Conservation (phyloP, 2,113 vertebrate genomes). For the Podarcis cretensis region DNA sequence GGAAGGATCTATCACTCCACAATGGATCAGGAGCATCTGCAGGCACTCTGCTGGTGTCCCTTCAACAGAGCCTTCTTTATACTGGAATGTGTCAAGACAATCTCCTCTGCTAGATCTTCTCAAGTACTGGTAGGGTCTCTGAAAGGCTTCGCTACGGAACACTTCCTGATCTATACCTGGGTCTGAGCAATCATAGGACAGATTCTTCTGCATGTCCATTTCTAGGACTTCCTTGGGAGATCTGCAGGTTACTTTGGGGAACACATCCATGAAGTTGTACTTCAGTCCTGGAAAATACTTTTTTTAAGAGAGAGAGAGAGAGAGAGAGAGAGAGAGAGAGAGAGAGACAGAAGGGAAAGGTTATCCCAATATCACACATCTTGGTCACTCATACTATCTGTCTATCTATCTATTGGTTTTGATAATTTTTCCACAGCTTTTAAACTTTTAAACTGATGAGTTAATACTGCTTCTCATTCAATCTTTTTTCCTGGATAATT, state of each 20-base stretch:
- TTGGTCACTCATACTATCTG: neutral
- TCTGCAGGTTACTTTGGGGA: conserved; percentile 88
- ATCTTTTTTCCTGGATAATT: neutral
- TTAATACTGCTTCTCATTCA: neutral
- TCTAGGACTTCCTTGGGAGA: conserved; percentile 90
- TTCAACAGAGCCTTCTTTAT: conserved; percentile 69
- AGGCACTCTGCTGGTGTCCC: conserved; percentile 86
- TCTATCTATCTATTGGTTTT: no score
- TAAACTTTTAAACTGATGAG: neutral
- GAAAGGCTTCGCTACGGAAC: conserved; percentile 87
- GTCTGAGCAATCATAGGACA: conserved; percentile 40
- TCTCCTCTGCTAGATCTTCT: conserved; percentile 73
- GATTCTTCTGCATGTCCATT: conserved; percentile 66
- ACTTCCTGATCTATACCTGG: conserved; percentile 87
- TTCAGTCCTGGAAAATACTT: conserved; percentile 11
- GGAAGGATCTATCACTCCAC: conserved; percentile 87
- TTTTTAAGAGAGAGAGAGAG: neutral
- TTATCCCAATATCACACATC: neutral
- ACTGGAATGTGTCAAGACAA: conserved; percentile 83
- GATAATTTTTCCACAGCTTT: neutral
- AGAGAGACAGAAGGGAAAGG: neutral
- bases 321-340: neutral
- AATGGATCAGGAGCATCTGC: conserved; percentile 88
- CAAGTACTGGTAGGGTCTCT: conserved; percentile 94
- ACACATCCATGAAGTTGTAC: conserved; percentile 83